Evolutionary conservation across 2,888 invertebrate species (phyloP).

Genomic region (Thysanoteuthis rhombus): DNA sequence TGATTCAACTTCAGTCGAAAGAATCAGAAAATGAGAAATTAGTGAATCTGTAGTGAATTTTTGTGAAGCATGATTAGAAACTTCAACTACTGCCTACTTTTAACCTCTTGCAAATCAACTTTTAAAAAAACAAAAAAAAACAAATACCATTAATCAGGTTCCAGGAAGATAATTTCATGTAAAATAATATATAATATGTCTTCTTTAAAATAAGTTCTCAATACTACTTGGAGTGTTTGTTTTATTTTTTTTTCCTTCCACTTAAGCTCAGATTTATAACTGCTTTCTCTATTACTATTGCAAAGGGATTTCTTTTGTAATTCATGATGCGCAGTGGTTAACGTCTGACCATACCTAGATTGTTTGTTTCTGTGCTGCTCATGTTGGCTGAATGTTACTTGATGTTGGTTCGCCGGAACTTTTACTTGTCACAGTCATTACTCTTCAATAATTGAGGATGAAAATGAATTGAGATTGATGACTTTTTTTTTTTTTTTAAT

Average conservation of each 20-base stretch:
- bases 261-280: neutral
- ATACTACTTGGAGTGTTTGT: neutral
- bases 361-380: neutral
- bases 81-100: neutral
- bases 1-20: no score
- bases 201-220: neutral
- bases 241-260: neutral
- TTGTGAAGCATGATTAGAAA: neutral
- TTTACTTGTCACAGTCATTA: neutral
- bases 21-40: no score
- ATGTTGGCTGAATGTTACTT: neutral
- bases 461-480: no score
- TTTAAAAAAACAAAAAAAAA: no score
- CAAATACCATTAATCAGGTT: no score
- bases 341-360: neutral
- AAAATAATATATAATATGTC: neutral
- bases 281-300: neutral
- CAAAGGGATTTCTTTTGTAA: neutral
- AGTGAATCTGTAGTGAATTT: no score
- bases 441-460: neutral
- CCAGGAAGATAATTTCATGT: neutral
- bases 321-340: neutral
- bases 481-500: no score
- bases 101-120: neutral
- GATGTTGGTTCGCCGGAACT: no score